phyloP scores from a whole-genome alignment of 2,113 vertebrate genomes.

The Otus sunia region DNA sequence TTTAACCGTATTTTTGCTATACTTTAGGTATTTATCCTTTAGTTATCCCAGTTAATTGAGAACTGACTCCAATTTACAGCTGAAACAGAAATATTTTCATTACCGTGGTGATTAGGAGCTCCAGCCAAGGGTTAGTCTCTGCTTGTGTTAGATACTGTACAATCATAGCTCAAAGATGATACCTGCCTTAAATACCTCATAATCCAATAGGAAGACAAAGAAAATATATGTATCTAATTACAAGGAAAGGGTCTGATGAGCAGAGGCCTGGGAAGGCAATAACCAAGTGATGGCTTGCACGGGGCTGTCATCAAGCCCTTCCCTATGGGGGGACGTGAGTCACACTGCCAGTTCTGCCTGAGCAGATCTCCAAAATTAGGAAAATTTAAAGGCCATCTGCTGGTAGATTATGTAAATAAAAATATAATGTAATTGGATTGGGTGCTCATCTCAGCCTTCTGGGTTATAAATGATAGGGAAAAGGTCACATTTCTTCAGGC shows the following conservation, averaged over 20 bases:
- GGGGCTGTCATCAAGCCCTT: neutral
- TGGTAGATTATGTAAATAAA: constrained; percentile 40
- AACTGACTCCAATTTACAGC: neutral
- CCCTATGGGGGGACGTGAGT: fast-evolving
- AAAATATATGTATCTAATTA: constrained; percentile 12
- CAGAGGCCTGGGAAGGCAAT: neutral
- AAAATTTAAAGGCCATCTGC: constrained; percentile 4
- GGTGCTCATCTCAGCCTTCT: neutral
- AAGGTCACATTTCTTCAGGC: neutral
- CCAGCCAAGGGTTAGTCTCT: neutral
- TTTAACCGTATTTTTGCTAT: neutral
- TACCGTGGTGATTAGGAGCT: neutral
- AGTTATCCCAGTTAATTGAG: neutral
- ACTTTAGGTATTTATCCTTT: neutral
- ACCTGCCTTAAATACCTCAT: constrained; percentile 17
- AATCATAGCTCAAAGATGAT: neutral
- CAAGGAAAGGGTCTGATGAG: neutral
- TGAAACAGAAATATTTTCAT: constrained; percentile 10
- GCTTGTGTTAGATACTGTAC: neutral
- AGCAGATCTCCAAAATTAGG: neutral
- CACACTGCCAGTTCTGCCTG: neutral
- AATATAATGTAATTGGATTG: neutral
- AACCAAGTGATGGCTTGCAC: neutral
- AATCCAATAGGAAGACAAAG: neutral
- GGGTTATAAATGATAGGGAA: neutral